A percentile compares a stretch with the other conserved stretches of the same genome.
Evolutionary conservation across 2,113 vertebrate genomes (phyloP).

Genomic region (Chionis minor): DNA sequence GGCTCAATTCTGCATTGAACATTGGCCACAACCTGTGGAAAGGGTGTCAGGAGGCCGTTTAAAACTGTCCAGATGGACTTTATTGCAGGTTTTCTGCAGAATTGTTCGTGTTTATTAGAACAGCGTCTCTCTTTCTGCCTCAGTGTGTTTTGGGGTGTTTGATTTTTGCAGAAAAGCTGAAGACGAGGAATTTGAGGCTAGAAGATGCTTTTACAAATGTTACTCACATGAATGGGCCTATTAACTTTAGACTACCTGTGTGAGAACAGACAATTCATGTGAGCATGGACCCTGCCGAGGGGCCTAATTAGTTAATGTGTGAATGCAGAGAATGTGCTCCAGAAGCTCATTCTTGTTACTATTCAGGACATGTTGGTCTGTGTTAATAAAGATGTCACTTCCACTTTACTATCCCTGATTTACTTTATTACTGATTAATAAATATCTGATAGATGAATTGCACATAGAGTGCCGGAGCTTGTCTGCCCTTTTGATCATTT

Average conservation of each 20-base stretch:
- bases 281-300: conserved; percentile 1
- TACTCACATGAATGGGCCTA: neutral
- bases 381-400: conserved; percentile 56
- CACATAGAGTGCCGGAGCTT: neutral
- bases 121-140: neutral
- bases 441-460: conserved; percentile 38
- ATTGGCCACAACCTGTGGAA: neutral
- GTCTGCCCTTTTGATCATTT: conserved; percentile 2
- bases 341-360: neutral
- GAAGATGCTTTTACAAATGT: neutral
- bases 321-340: conserved; percentile 7
- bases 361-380: conserved; percentile 12
- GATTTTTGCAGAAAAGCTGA: neutral
- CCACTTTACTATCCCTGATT: conserved; percentile 46
- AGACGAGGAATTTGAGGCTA: neutral
- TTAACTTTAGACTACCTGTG: neutral
- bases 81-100: neutral
- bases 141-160: neutral
- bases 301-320: neutral
- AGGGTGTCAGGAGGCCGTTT: accelerated
- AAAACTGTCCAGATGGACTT: neutral
- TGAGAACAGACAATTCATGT: neutral
- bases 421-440: conserved; percentile 57
- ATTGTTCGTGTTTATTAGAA: neutral
- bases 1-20: neutral